Base-by-base conservation (phyloP, 2,113 vertebrate genomes). In the Etheostoma spectabile region DNA sequence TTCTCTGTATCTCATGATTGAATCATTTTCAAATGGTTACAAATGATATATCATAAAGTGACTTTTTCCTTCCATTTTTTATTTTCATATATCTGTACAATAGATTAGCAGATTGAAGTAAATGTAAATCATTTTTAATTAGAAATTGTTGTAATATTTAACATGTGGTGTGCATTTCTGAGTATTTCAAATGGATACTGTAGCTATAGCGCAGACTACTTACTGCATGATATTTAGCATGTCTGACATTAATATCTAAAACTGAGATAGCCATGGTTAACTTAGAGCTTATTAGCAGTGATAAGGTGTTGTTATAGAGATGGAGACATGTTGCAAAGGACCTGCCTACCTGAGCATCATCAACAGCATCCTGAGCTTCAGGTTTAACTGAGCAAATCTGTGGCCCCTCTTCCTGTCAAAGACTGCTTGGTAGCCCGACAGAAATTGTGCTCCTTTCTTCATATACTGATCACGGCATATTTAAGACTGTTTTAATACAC, bases 261-360 rank as follows among this genome's bases (percentile, higher is more conserved):
- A 81, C 24, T 73, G 69, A 94, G 80, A 82, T 91, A 93, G 92
- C 24, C 83, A 88, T 87, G 91, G 80, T 89, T 89, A 93, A 93
- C 74, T 90, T 93, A 91, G 95, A 95, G 95, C 95, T 95, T 95
- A 95, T 95, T 92, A 95, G 95, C 95, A 95, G 94, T 95, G 94
- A 92, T 88, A 93, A 87, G 93, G 93, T 93, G 92, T 91, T 93
- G 82, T 93, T 88, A 86, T 76, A 86, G 79, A 83, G 65, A 86
- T 83, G 86, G 86, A 90, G 83, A 91, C 82, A 89, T 94, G 90
- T 93, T 91, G 82, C 90, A 87, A 89, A 90, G 92, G 92, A 86
- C 89, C 91, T 86, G 88, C 90, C 93, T 91, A 95, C 93, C 88
- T 86, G 92, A 95, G 93, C 92, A 93, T 92, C 94, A 92, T 85